These are phyloP conservation scores for Branchipolynoe longqiensis DNA, from an alignment of 2,888 invertebrate species.

Conservation along the genomic window DNA sequence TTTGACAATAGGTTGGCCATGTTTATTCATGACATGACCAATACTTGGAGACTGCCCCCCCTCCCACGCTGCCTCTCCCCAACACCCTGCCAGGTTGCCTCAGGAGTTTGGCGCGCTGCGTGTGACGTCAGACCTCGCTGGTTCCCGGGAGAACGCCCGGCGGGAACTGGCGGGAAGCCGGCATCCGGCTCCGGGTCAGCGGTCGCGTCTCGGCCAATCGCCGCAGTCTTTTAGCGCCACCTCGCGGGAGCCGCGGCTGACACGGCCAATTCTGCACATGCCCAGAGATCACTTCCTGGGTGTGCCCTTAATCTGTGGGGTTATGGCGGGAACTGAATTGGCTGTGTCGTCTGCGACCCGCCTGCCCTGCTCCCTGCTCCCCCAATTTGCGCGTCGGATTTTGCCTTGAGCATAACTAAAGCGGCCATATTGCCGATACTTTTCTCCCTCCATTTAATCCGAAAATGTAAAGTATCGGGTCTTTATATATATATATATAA, in stretches of 20 bases:
- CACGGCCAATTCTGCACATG: conserved; percentile 48
- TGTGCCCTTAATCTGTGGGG: conserved; percentile 34
- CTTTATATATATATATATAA: too few species aligned
- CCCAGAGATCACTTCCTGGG: conserved; percentile 42
- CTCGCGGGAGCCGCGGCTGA: conserved; percentile 27
- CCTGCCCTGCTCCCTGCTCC: neutral
- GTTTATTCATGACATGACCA: too few species aligned
- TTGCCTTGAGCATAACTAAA: neutral
- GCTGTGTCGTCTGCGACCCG: conserved; percentile 19
- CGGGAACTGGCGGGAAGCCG: neutral
- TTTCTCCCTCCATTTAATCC: too few species aligned
- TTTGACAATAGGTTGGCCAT: too few species aligned
- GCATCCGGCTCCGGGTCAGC: conserved; percentile 16
- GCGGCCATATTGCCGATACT: too few species aligned
- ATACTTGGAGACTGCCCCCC: too few species aligned
- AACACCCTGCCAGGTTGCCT: neutral
- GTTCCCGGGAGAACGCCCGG: neutral
- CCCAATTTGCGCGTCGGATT: neutral
- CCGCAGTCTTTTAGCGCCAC: conserved; percentile 45
- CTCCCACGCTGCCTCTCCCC: too few species aligned
- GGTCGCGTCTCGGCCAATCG: conserved; percentile 37
- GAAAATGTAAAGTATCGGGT: too few species aligned
- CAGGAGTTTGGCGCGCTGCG: neutral
- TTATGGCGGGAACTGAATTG: conserved; percentile 26
- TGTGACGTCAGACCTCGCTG: neutral